Percentiles rank a stretch among this genome's conserved stretches.
Evolutionary conservation across 2,113 vertebrate species (phyloP).

Genomic region (Seriola rivoliana): DNA sequence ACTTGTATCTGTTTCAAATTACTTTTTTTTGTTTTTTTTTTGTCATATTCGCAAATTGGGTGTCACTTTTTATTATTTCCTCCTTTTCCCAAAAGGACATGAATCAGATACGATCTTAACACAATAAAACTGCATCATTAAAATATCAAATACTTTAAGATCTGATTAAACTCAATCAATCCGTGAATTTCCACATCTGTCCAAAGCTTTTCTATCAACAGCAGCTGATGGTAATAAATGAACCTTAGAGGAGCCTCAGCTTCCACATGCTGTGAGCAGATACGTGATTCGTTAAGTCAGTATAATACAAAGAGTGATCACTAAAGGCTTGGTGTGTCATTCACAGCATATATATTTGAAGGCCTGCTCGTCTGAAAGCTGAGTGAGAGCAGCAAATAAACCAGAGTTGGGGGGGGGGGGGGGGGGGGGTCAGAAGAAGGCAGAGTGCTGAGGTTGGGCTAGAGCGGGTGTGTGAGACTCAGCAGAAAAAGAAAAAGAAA

Average conservation of each 20-base stretch:
- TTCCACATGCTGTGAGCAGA: constrained; percentile 29
- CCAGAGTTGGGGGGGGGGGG: background rate
- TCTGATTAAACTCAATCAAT: background rate
- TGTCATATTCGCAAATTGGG: background rate
- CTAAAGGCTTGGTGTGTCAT: constrained; percentile 53
- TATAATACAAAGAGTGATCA: constrained; percentile 18
- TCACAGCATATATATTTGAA: constrained; percentile 50
- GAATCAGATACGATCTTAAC: too few species aligned
- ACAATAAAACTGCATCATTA: background rate
- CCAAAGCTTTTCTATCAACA: background rate
- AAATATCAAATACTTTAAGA: background rate
- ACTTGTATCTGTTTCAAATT: background rate
- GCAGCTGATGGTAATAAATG: background rate
- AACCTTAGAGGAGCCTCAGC: background rate
- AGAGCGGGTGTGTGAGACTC: constrained; percentile 23
- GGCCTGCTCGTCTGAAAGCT: constrained; percentile 47
- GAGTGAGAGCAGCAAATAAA: constrained; percentile 34
- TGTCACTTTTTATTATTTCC: background rate
- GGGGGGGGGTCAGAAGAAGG: constrained; percentile 33
- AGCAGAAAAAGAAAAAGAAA: background rate
- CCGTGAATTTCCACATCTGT: background rate
- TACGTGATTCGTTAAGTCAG: background rate
- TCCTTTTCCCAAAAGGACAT: background rate
- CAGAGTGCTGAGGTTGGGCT: constrained; percentile 35
- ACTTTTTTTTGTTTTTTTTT: background rate